These are phyloP conservation scores for Indicator maculatus DNA, from an alignment of 2,113 vertebrate species.

Conservation along the genomic window DNA sequence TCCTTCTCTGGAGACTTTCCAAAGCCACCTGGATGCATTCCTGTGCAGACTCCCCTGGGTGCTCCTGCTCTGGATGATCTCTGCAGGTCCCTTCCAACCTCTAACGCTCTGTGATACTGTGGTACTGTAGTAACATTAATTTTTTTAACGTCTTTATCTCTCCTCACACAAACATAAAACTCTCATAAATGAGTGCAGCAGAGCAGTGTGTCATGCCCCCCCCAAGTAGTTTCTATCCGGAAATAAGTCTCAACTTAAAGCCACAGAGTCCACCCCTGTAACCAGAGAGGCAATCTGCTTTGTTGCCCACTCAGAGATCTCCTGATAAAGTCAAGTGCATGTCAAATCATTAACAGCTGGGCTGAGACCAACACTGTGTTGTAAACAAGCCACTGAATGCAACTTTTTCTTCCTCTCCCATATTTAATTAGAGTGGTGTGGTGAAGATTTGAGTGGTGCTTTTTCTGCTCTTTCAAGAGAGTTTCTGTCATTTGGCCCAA, in stretches of 20 bases:
- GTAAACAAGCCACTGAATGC: not conserved
- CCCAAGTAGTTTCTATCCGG: not conserved
- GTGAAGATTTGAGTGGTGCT: not conserved
- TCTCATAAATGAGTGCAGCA: not conserved
- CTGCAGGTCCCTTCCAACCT: too few species aligned
- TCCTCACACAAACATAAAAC: not conserved
- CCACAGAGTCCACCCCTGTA: not conserved
- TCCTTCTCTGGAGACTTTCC: too few species aligned
- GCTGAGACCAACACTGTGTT: not conserved
- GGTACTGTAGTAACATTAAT: not conserved
- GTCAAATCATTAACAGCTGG: not conserved
- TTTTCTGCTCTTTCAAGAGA: not conserved
- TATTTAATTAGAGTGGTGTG: not conserved
- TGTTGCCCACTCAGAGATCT: not conserved
- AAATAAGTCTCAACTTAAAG: not conserved
- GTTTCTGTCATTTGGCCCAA: not conserved
- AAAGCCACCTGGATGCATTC: too few species aligned
- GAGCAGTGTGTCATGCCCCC: not conserved
- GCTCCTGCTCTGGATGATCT: too few species aligned
- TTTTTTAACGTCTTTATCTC: not conserved
- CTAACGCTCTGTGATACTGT: too few species aligned
- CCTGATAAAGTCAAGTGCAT: not conserved
- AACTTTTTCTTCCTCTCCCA: conserved; percentile 2
- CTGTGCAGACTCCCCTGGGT: too few species aligned
- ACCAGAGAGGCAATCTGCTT: not conserved